Conservation (phyloP, 1,140 invertebrate genomes). For the Drosophila aff. region DNA sequence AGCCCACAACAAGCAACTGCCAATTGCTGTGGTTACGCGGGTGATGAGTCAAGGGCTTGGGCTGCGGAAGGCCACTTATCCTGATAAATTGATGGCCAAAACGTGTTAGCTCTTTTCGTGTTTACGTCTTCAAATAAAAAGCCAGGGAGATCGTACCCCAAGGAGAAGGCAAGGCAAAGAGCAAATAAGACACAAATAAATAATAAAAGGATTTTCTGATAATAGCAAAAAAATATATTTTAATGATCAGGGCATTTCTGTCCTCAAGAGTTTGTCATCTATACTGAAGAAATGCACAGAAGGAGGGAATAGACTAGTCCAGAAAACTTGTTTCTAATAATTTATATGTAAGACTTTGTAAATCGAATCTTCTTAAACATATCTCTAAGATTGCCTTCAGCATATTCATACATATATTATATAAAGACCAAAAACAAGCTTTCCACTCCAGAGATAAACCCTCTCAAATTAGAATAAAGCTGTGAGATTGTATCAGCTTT, state of each 20-base stretch:
- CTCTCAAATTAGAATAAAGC: constrained; percentile 30
- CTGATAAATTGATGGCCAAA: constrained; percentile 9
- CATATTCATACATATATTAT: background rate
- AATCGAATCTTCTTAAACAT: background rate
- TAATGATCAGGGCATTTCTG: background rate
- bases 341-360: too few species aligned
- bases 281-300: too few species aligned
- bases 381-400: background rate
- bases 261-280: too few species aligned
- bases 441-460: constrained; percentile 2
- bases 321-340: too few species aligned
- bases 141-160: background rate
- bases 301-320: too few species aligned
- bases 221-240: background rate
- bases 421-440: background rate
- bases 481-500: constrained; percentile 26
- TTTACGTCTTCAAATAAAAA: background rate
- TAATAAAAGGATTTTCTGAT: background rate
- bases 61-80: constrained; percentile 19
- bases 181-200: background rate
- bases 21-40: background rate
- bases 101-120: constrained; percentile 11
- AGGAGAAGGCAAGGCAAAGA: background rate
- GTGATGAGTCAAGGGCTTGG: constrained; percentile 6
- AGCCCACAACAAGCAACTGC: background rate